Percentiles rank a stretch among this genome's conserved stretches.
Conservation (phyloP, 2,888 invertebrate genomes). For the Caenorhabditis panamensis region DNA sequence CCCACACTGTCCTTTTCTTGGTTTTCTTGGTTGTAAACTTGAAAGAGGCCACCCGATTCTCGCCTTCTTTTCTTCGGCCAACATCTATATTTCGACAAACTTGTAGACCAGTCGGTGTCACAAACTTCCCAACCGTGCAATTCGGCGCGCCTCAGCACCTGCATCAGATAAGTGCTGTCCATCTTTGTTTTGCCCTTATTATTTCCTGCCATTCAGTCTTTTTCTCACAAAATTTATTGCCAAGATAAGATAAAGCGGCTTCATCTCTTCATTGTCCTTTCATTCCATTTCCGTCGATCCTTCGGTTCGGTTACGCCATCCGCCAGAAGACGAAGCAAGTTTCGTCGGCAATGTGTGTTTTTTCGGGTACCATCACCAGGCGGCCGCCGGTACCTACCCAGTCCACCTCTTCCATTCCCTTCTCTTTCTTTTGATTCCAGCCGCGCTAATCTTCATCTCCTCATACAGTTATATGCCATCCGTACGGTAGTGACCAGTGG, state of each 20-base stretch:
- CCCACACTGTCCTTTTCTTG: conserved; percentile 14
- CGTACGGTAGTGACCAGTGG: conserved; percentile 62
- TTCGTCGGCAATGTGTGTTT: conserved; percentile 25
- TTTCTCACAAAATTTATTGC: conserved; percentile 14
- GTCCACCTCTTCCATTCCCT: conserved; percentile 41
- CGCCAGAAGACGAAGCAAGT: conserved; percentile 49
- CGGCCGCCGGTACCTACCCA: conserved; percentile 53
- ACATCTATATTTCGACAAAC: conserved; percentile 12
- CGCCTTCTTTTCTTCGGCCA: conserved; percentile 32
- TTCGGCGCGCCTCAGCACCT: not conserved
- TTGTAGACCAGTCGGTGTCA: conserved; percentile 9
- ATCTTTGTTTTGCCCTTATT: conserved; percentile 8
- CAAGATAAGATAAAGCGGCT: conserved; percentile 42
- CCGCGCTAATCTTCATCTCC: conserved; percentile 58
- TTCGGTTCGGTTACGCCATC: conserved; percentile 44
- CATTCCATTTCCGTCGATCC: conserved; percentile 27
- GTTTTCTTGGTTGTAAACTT: conserved; percentile 43
- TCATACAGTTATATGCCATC: conserved; percentile 61
- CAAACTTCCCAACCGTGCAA: conserved; percentile 19
- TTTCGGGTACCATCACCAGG: conserved; percentile 52
- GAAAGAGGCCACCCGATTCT: conserved; percentile 35
- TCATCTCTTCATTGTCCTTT: conserved; percentile 25
- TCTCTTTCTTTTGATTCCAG: conserved; percentile 41
- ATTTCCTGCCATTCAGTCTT: conserved; percentile 26
- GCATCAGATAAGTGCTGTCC: conserved; percentile 10